These are phyloP conservation scores for Nannobrachium achirus DNA, from an alignment of 2,113 vertebrate species.

Conservation along the genomic window DNA sequence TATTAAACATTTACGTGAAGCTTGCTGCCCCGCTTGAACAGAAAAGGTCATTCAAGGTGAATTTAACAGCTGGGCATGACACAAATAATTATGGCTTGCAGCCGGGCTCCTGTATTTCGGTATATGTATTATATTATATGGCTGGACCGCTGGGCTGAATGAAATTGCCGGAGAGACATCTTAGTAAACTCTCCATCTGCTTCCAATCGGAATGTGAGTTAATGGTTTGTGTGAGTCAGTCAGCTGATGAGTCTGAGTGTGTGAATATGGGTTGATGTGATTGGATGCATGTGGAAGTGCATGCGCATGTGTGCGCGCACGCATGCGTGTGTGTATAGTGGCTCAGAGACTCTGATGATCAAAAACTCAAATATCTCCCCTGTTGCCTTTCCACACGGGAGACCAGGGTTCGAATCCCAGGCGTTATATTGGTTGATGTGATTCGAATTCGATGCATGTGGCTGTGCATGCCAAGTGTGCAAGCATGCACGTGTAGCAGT, in stretches of 20 bases:
- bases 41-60: constrained; percentile 63
- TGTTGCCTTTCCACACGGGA: too few relatives aligned
- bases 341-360: too few relatives aligned
- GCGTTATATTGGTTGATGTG: too few relatives aligned
- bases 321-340: neutral
- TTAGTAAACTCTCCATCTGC: constrained; percentile 57
- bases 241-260: constrained; percentile 15
- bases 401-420: too few relatives aligned
- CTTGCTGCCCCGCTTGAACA: constrained; percentile 32
- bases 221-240: constrained; percentile 21
- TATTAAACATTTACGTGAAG: constrained; percentile 49
- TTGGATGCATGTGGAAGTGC: neutral
- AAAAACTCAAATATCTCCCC: neutral
- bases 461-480: too few relatives aligned
- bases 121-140: constrained; percentile 31
- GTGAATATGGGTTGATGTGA: neutral
- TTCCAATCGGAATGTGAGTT: constrained; percentile 36
- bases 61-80: constrained; percentile 46
- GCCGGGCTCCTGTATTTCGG: constrained; percentile 3
- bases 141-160: constrained; percentile 26
- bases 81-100: constrained; percentile 47
- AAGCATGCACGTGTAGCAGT: too few relatives aligned
- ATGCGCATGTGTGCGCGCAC: neutral
- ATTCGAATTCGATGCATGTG: too few relatives aligned
- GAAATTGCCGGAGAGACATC: constrained; percentile 47